phyloP scores from a whole-genome alignment of 1,140 invertebrate genomes.

The Ridgeia piscesae region DNA sequence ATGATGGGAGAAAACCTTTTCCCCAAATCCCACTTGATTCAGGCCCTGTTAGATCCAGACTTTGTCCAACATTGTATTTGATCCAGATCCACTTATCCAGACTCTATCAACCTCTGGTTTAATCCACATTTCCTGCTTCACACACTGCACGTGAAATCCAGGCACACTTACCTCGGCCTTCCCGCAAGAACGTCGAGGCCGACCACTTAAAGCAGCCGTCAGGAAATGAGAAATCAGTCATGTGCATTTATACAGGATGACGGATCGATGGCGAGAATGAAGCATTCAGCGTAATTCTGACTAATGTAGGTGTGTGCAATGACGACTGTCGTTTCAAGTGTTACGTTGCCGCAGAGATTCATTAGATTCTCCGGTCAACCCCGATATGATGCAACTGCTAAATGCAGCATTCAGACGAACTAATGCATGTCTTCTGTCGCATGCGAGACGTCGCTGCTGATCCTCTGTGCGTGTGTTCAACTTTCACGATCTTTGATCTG shows the following conservation, averaged over 20 bases:
- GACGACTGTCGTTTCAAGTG: not conserved
- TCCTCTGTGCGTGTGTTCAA: not conserved
- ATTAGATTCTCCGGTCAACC: not conserved
- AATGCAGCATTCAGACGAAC: not conserved
- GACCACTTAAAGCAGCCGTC: not conserved
- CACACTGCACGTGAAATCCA: not conserved
- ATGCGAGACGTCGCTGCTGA: not conserved
- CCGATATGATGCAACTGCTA: not conserved
- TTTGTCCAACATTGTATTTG: not conserved
- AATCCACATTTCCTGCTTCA: not conserved
- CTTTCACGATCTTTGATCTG: not conserved
- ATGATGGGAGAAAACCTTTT: not conserved
- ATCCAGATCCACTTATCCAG: not conserved
- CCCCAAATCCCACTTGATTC: not conserved
- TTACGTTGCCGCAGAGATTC: not conserved
- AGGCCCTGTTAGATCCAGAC: not conserved
- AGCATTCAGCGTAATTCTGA: not conserved
- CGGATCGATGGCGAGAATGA: not conserved
- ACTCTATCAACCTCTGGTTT: not conserved
- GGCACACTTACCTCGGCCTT: not conserved
- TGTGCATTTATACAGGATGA: not conserved
- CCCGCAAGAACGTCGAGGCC: not conserved
- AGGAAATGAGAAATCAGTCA: constrained; percentile 5
- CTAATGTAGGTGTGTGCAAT: not conserved
- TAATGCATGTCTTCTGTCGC: not conserved